Base-by-base conservation (phyloP, 2,113 vertebrate genomes). In the Poeciliopsis retropinna region DNA sequence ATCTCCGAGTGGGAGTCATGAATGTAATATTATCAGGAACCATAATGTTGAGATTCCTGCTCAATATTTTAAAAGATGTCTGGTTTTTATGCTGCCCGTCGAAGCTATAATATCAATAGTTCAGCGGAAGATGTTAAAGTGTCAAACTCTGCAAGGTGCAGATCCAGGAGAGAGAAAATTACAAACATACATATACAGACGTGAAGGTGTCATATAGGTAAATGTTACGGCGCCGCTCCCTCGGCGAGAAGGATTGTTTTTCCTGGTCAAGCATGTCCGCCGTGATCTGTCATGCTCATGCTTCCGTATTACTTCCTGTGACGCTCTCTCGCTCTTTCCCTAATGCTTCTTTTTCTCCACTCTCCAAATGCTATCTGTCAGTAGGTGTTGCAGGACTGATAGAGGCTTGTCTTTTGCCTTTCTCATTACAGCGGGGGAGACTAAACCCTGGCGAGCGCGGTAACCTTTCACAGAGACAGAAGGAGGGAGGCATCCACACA, bases 391-490 rank as follows among this genome's bases (percentile, higher is more conserved):
- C 76, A 75, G 79, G 86, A 86, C 85, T 85, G 88, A 89, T 88
- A 34, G 88, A 81, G 83, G 82, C 83, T 85, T 77, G 90, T 89
- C 87, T 77, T 85, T 79, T 78, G 88, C 82, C 85, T 83, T 92
- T 89, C 90, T 93, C 90, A 92, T 92, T 92, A 90, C 83, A 73
- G 84, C 61, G 76, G 82, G 74, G 65, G 84, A 78, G 84, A 81
- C 76, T 81, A 84, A 89, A 85, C 87, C 86, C 88, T 57, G n/a
- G 82, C 37, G 29, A 85, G 80, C 39, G 67, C 75, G 1, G 31
- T 89, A 88, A 91, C 91, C 89, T 90, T 90, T 91, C 88, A 92
- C 83, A 76, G 89, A 92, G 90, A 91, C 85, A 70, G 90, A 90
- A 74, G 81, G 80, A 82, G 85, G 87, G 86, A 80, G 78, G 87